phyloP scores from a whole-genome alignment of 64 coral and sea anemone species.

The Hydrozoanthus tunicans region DNA sequence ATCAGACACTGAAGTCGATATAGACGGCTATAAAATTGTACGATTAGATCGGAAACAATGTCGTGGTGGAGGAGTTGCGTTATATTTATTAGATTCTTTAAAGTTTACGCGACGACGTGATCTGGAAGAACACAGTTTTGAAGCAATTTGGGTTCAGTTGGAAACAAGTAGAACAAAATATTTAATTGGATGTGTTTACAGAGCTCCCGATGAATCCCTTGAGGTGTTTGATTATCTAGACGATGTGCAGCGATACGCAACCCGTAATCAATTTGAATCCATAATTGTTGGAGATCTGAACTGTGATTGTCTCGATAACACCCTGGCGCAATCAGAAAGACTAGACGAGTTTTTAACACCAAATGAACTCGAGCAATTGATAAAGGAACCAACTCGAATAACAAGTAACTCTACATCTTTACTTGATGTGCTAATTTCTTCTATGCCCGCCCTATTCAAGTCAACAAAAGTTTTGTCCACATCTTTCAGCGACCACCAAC shows the following conservation, averaged over 20 bases:
- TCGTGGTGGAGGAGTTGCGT: slow-evolving; percentile 14
- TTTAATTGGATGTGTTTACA: slow-evolving; percentile 54
- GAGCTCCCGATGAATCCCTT: slow-evolving; percentile 55
- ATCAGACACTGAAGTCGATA: background rate
- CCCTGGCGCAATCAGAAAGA: slow-evolving; percentile 45
- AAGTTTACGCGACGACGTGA: slow-evolving; percentile 1
- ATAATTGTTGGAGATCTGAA: too few species aligned
- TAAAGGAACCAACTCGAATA: slow-evolving; percentile 4
- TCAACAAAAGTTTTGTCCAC: background rate
- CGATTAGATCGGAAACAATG: slow-evolving; percentile 15
- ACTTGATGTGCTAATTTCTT: background rate
- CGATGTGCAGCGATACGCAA: slow-evolving; percentile 35
- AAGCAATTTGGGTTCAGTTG: slow-evolving; percentile 32
- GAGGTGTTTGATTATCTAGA: too few species aligned
- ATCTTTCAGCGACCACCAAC: background rate
- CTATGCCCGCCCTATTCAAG: background rate
- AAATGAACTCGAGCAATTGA: background rate
- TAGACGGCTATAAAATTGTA: background rate
- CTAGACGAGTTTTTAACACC: background rate
- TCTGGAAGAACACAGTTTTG: background rate
- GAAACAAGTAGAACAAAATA: slow-evolving; percentile 36
- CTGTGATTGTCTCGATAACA: slow-evolving; percentile 53
- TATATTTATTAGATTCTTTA: background rate
- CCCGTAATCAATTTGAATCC: slow-evolving; percentile 1
- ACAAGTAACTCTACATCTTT: too few species aligned